Evolutionary conservation across 2,888 invertebrate genomes (phyloP).

Genomic region (Allacma fusca): DNA sequence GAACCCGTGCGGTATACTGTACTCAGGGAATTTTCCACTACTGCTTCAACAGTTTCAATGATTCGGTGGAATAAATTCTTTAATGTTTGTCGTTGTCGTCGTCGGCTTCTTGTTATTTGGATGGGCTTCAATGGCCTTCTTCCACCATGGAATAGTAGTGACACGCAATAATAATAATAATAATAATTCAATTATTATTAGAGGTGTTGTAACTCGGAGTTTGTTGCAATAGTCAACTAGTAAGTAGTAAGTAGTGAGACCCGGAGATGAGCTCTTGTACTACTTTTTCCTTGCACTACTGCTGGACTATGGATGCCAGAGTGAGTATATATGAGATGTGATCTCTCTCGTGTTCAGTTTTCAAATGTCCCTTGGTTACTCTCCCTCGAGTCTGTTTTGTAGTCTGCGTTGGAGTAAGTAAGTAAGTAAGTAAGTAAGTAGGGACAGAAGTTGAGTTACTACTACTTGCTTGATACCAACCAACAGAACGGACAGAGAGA

Average conservation of each 20-base stretch:
- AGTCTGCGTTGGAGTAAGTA: slow-evolving; percentile 24
- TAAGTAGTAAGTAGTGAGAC: too few relatives aligned
- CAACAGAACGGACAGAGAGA: neutral
- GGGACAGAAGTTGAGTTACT: neutral
- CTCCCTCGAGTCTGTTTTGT: slow-evolving; percentile 55
- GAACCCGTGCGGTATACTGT: neutral
- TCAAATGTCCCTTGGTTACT: slow-evolving; percentile 58
- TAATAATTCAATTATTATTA: too few relatives aligned
- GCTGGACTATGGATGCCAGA: neutral
- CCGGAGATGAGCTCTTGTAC: neutral
- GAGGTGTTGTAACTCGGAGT: too few relatives aligned
- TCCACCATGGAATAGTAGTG: neutral
- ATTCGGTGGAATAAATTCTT: neutral
- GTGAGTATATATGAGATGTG: slow-evolving; percentile 10
- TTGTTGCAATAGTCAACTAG: too few relatives aligned
- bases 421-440: too few relatives aligned
- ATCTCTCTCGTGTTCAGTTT: slow-evolving; percentile 47
- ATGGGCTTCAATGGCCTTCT: neutral
- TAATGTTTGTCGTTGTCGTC: neutral
- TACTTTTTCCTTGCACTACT: neutral
- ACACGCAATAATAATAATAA: too few relatives aligned
- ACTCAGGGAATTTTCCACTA: neutral
- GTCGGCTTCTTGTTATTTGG: neutral
- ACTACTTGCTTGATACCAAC: neutral
- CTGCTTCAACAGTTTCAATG: neutral